Evolutionary conservation across 2,113 vertebrate species (phyloP), one percentile per base, ranked within the genome.

Genomic region (Sisor rabdophorus): DNA sequence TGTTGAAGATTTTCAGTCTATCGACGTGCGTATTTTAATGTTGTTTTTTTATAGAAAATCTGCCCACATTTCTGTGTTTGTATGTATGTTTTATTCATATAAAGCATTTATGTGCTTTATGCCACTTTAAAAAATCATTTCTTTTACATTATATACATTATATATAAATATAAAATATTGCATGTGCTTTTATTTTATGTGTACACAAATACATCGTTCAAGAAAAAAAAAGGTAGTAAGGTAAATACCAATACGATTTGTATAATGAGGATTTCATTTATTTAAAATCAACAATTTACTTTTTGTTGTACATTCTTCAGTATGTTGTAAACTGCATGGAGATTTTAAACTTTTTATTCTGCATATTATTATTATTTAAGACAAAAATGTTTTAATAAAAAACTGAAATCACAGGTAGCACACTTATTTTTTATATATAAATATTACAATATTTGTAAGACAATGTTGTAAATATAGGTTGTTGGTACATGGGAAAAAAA

Each of bases 1-100:
- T 68, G 61, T 71, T 79, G n/a, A 13, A 28, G 20, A 40, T 71
- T 60, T 71, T 61, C 22, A 68, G 44, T 19, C 53, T 28, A 56
- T 58, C 44, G 36, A 13, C 53, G 36, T 76, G 20, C 5, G 36
- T 28, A 47, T 22, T 58, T 58, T 55, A 53, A 40, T 47, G 16
- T 2, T 16, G 15, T 67, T 44, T n/a, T 54, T n/a, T n/a, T n/a
- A n/a, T n/a, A n/a, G n/a, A n/a, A n/a, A n/a, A n/a, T n/a, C n/a
- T n/a, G n/a, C n/a, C n/a, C n/a, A n/a, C n/a, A n/a, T n/a, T n/a
- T n/a, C n/a, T n/a, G n/a, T n/a, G n/a, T n/a, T n/a, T n/a, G n/a
- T n/a, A n/a, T n/a, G n/a, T n/a, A n/a, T n/a, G n/a, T n/a, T n/a
- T n/a, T n/a, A n/a, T n/a, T n/a, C n/a, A n/a, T n/a, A n/a, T n/a